phyloP scores from a whole-genome alignment of 2,113 vertebrate species.

The Nansenia antarctica region DNA sequence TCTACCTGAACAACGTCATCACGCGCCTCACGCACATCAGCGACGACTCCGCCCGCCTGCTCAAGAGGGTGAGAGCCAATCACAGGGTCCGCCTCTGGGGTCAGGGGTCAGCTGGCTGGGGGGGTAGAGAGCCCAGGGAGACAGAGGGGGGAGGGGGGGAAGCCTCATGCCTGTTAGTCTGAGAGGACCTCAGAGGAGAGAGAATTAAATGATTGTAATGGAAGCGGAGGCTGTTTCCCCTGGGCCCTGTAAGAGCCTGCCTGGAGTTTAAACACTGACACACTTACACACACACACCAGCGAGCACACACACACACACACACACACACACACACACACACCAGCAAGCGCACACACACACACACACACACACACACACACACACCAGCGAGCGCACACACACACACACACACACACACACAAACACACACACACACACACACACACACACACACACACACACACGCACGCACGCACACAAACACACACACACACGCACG shows the following conservation, averaged over 20 bases:
- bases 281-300: not conserved
- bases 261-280: not conserved
- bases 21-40: constrained; percentile 96
- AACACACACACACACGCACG: no score
- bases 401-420: no score
- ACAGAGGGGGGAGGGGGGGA: not conserved
- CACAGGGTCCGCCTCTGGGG: not conserved
- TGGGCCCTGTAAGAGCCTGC: not conserved
- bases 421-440: no score
- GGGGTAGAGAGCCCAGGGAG: not conserved
- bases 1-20: constrained; percentile 99
- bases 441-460: no score
- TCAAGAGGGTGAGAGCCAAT: constrained; percentile 90
- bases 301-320: no score
- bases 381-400: no score
- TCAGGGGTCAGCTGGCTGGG: not conserved
- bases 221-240: constrained; percentile 41
- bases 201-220: constrained; percentile 42
- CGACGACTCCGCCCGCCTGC: constrained; percentile 96
- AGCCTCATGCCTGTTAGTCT: not conserved
- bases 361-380: no score
- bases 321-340: no score
- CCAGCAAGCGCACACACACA: not conserved
- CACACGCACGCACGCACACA: not conserved
- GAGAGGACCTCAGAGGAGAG: not conserved